Percentiles rank a stretch among this genome's conserved stretches.
These are phyloP conservation scores for Hirtodrosophila alboralis DNA, from an alignment of 2,888 invertebrate species.

Conservation along the genomic window DNA sequence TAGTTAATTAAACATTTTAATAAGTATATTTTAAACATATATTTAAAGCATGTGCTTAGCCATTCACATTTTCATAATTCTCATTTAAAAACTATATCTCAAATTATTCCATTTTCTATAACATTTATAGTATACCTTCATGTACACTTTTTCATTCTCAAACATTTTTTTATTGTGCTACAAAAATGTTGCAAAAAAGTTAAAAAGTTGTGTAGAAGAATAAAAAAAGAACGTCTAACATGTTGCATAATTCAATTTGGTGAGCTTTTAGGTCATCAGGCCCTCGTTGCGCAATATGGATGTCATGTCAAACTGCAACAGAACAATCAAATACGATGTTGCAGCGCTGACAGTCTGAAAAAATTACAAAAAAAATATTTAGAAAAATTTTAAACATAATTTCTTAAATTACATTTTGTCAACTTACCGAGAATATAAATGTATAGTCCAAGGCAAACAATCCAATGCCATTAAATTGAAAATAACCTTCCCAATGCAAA, in stretches of 20 bases:
- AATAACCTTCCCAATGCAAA: constrained; percentile 83
- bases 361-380: neutral
- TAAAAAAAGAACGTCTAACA: constrained; percentile 5
- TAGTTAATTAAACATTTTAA: too few species aligned
- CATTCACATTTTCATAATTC: too few species aligned
- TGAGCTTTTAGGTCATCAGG: constrained; percentile 56
- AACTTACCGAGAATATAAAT: constrained; percentile 83
- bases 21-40: too few species aligned
- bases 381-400: too few species aligned
- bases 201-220: constrained; percentile 7
- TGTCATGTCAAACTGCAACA: constrained; percentile 84
- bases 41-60: too few species aligned
- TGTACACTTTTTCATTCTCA: neutral
- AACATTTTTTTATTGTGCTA: neutral
- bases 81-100: too few species aligned
- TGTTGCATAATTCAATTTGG: constrained; percentile 35
- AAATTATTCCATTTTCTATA: too few species aligned
- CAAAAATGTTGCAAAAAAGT: constrained; percentile 9
- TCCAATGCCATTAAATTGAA: constrained; percentile 84
- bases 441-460: constrained; percentile 84
- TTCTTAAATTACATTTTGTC: neutral
- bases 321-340: constrained; percentile 84
- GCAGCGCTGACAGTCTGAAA: constrained; percentile 83
- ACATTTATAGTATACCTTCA: constrained; percentile 6
- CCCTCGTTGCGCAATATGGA: constrained; percentile 78